These are phyloP conservation scores for Laspeyria flexula DNA, from an alignment of 2,888 invertebrate species.

Conservation along the genomic window DNA sequence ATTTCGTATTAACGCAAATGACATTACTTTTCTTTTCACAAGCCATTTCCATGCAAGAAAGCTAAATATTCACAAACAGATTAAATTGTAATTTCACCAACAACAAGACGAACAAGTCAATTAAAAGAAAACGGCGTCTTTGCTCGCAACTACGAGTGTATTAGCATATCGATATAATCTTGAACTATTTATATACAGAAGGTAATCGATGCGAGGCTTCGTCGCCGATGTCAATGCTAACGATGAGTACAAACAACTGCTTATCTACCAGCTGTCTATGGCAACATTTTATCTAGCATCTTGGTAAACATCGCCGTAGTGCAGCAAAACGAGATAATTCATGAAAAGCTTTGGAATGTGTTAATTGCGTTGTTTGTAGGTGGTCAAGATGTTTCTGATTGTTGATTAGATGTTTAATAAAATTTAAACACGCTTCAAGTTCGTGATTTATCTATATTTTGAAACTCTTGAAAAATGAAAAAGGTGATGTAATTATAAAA, in stretches of 20 bases:
- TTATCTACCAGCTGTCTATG: not conserved
- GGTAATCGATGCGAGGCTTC: slow-evolving; percentile 9
- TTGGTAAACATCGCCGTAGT: not conserved
- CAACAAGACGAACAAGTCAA: slow-evolving; percentile 24
- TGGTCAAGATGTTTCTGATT: too few species aligned
- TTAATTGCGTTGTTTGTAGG: too few species aligned
- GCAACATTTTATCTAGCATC: not conserved
- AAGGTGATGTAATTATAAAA: too few species aligned
- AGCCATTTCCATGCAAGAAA: too few species aligned
- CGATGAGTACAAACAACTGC: not conserved
- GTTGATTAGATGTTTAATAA: too few species aligned
- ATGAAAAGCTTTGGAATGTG: not conserved
- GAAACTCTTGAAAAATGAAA: too few species aligned
- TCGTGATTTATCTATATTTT: too few species aligned
- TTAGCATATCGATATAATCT: not conserved
- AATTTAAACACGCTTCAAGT: too few species aligned
- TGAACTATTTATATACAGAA: not conserved
- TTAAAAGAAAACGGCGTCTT: slow-evolving; percentile 24
- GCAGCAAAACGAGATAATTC: not conserved
- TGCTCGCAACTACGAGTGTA: not conserved
- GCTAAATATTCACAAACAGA: too few species aligned
- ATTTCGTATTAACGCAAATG: too few species aligned
- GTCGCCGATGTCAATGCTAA: slow-evolving; percentile 18
- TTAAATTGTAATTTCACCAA: not conserved
- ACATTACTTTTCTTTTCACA: too few species aligned